Base-by-base conservation (phyloP, 2,797 vertebrate genomes). In the Myioborus miniatus region DNA sequence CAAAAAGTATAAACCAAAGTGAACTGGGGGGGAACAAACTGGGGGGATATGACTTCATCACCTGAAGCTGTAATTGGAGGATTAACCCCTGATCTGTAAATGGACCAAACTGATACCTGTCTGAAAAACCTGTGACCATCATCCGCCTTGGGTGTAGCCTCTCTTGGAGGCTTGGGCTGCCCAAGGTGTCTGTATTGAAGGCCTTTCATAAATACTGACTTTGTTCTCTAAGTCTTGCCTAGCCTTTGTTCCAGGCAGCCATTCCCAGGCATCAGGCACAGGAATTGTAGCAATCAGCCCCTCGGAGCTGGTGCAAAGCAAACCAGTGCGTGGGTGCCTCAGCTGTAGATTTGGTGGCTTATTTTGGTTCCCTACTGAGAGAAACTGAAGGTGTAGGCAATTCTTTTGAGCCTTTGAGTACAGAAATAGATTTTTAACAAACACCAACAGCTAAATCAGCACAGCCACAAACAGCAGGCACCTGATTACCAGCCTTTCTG, bases 391-490 rank as follows among this genome's bases (percentile, higher is more conserved):
- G 32, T 27, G 16, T 47, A 59, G 60, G 29, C 59, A 90, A 41
- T 80, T 87, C 13, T 56, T 82, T 41, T 9, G 11, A 84, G 47
- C 24, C 26, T 89, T 67, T 89, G n/a, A 30, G 56, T 74, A 78
- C 32, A 70, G 70, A 89, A 96, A 55, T 59, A 67, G 56, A 39
- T 83, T 74, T 74, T 36, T 83, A 69, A 41, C 20, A 15, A 89
- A 27, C 21, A 23, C 5, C 23, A 19, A 9, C 69, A 53, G 65
- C 81, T 91, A 75, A 65, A 27, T 75, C 65, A 44, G 30, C 1
- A 0, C 29, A 55, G 39, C 58, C 12, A 22, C 65, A 41, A 56
- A 53, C 8, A 19, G 58, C 75, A 53, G 79, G 53, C 1, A 0
- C 46, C 53, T 58, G 23, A 71, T 80, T 84, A 71, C 27, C 63